Conservation (phyloP, 1,140 invertebrate genomes). For the Drosophila sp. region DNA sequence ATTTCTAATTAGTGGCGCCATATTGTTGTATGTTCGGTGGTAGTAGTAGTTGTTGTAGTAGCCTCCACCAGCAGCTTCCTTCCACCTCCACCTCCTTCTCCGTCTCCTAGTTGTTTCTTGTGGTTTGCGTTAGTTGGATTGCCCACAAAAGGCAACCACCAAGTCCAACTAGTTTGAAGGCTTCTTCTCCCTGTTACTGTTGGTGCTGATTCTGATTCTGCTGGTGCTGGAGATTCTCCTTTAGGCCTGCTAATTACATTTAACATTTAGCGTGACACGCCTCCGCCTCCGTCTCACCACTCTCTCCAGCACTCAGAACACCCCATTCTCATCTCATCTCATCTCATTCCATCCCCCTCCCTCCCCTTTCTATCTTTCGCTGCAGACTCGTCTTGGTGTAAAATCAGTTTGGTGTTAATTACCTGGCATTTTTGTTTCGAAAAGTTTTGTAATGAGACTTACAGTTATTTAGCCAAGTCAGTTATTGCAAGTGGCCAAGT, state of each 20-base stretch:
- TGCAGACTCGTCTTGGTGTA: slow-evolving; percentile 21
- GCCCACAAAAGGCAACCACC: slow-evolving; percentile 13
- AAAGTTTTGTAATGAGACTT: slow-evolving; percentile 47
- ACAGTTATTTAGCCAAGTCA: slow-evolving; percentile 34
- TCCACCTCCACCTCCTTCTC: slow-evolving; percentile 25
- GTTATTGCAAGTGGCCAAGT: slow-evolving; percentile 22
- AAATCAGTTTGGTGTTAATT: slow-evolving; percentile 75
- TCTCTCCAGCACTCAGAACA: not conserved
- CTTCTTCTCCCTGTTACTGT: slow-evolving; percentile 46
- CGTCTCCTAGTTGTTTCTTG: slow-evolving; percentile 45
- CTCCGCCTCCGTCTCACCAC: slow-evolving; percentile 10
- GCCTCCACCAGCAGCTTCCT: slow-evolving; percentile 49
- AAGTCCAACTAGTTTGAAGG: slow-evolving; percentile 57
- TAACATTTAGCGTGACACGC: slow-evolving; percentile 72
- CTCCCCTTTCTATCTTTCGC: not conserved
- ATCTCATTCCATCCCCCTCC: not conserved
- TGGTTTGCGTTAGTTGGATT: slow-evolving; percentile 6
- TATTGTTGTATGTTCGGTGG: slow-evolving; percentile 54
- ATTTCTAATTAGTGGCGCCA: slow-evolving; percentile 81
- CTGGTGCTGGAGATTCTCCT: slow-evolving; percentile 1
- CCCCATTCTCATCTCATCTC: not conserved
- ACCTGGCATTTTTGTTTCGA: slow-evolving; percentile 55
- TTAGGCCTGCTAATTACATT: slow-evolving; percentile 71
- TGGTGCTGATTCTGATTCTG: slow-evolving; percentile 37
- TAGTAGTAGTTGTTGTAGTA: not conserved